A percentile compares a stretch with the other conserved stretches of the same genome.
Evolutionary conservation across 2,797 vertebrate species (phyloP).

Genomic region (Podarcis siculus): DNA sequence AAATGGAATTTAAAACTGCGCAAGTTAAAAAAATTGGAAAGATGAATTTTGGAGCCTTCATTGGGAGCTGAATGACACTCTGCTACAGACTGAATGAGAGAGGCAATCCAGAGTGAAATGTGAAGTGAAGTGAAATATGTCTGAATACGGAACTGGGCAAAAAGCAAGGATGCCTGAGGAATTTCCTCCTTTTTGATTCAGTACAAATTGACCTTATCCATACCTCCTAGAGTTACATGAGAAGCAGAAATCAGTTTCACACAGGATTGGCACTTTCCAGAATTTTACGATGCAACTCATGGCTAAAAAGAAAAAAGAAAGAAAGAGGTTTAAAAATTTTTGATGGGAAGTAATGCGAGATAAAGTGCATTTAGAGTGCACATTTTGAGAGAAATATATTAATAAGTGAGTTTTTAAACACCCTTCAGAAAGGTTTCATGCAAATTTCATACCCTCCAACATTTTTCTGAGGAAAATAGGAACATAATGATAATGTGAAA

Average conservation of each 20-base stretch:
- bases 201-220: neutral
- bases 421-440: too few relatives aligned
- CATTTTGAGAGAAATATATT: too few relatives aligned
- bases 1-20: constrained; percentile 1
- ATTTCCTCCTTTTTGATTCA: neutral
- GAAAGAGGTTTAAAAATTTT: too few relatives aligned
- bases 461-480: too few relatives aligned
- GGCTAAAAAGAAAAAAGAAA: too few relatives aligned
- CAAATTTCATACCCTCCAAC: too few relatives aligned
- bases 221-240: neutral
- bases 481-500: too few relatives aligned
- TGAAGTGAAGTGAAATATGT: neutral
- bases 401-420: too few relatives aligned
- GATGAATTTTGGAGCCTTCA: neutral
- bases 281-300: neutral
- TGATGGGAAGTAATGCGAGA: too few relatives aligned
- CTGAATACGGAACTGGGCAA: neutral
- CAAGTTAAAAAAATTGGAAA: constrained; percentile 10
- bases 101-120: neutral
- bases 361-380: too few relatives aligned
- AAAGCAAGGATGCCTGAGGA: neutral
- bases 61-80: neutral
- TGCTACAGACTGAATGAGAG: neutral
- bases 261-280: neutral
- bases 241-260: too few relatives aligned